phyloP scores from a whole-genome alignment of 1,140 invertebrate genomes.

The Heliothis subflexa region DNA sequence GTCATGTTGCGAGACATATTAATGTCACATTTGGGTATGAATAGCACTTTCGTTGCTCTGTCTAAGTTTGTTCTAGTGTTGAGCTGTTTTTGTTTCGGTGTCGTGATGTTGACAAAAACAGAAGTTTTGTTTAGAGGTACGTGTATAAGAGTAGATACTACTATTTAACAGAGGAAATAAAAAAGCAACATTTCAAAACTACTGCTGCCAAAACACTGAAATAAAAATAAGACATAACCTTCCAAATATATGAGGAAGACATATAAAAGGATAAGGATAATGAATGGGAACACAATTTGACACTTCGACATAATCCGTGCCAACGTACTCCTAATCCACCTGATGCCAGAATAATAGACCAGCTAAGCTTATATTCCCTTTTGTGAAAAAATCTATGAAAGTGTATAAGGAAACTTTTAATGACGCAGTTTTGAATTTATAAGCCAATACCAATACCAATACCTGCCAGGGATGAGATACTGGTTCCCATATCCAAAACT shows the following conservation, averaged over 20 bases:
- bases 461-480: neutral
- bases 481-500: neutral
- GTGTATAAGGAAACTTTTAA: neutral
- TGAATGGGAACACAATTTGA: conserved; percentile 26
- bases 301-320: neutral
- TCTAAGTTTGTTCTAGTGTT: neutral
- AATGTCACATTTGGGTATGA: neutral
- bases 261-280: neutral
- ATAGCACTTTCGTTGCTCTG: neutral
- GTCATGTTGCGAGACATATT: neutral
- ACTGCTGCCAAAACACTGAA: neutral
- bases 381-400: neutral
- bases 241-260: neutral
- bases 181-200: neutral
- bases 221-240: neutral
- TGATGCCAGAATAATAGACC: conserved; percentile 10
- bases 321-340: neutral
- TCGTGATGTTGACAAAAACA: no score
- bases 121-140: no score
- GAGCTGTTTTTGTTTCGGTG: neutral
- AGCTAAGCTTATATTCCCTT: neutral
- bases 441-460: no score
- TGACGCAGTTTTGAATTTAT: neutral
- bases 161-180: no score
- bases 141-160: no score